Evolutionary conservation across 1,140 invertebrate genomes (phyloP), one percentile per base, ranked within the genome.

Genomic region (Belonocnema kinseyi): DNA sequence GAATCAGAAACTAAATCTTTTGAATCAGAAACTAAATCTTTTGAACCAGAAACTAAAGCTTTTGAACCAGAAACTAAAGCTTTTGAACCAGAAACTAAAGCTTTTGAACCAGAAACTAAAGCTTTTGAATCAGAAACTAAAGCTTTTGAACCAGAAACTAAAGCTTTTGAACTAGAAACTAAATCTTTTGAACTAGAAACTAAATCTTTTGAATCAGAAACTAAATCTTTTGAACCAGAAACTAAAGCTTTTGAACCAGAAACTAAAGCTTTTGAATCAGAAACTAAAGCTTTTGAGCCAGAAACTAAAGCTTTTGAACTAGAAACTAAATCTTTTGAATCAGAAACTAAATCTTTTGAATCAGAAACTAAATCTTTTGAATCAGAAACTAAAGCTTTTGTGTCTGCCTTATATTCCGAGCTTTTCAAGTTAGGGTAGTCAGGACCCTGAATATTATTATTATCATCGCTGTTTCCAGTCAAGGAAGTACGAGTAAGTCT

Each of bases 381-480:
- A 14, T 61, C 26, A 75, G n/a, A 19, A 40, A 10, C 56, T 19
- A 10, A 33, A 14, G 46, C 50, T 53, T 26, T 26, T 54, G 53
- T 19, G 1, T 1, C n/a, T 17, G n/a, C n/a, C 16, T n/a, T n/a
- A 7, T 17, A 54, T 54, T 54, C 53, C 17, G 17, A n/a, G 11
- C 1, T 54, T n/a, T 16, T 54, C 16, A 19, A 17, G 10, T 16
- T n/a, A 17, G 53, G 17, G 19, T 54, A n/a, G 7, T 26, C 26
- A 66, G 58, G 58, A 46, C 14, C 7, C 12, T 66, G 11, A 12
- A 58, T 50, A 75, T 80, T 75, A 73, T 77, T 77, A 66, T 79
- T 76, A 50, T 66, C 77, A 14, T 76, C 61, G 56, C 58, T 75
- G 53, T 16, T 74, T 50, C 74, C 75, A 6, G 17, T 70, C 14